Percentiles rank a stretch among this genome's conserved stretches.
phyloP scores from a whole-genome alignment of 2,113 vertebrate species.

The Charina bottae region DNA sequence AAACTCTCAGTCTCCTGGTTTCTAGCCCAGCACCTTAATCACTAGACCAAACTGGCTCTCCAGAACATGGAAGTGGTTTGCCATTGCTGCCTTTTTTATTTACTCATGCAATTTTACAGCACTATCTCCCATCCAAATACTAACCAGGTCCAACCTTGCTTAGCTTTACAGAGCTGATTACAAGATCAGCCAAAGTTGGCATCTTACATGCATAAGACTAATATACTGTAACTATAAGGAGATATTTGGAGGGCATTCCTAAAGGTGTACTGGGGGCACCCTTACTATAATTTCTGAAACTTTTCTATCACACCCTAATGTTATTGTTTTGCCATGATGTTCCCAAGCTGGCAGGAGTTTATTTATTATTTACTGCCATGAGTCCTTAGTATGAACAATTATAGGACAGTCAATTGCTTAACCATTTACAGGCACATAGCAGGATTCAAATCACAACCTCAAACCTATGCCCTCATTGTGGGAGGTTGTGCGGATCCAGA shows the following conservation, averaged over 20 bases:
- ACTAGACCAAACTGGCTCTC: no score
- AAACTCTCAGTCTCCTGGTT: no score
- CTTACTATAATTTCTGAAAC: not conserved
- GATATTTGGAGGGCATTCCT: not conserved
- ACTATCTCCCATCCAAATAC: no score
- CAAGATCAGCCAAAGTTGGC: no score
- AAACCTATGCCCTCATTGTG: no score
- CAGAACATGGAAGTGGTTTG: no score
- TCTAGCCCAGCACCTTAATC: no score
- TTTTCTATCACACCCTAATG: not conserved
- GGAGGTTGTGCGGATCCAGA: no score
- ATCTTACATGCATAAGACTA: not conserved
- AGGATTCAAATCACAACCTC: not conserved
- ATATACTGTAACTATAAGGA: not conserved
- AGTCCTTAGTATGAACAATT: not conserved
- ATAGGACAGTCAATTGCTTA: not conserved
- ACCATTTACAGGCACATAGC: conserved; percentile 1
- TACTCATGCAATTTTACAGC: no score
- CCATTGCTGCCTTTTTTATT: no score
- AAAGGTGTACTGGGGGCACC: not conserved
- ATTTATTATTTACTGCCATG: not conserved
- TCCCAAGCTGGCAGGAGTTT: not conserved
- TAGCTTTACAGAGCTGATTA: no score
- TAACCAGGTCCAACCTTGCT: no score
- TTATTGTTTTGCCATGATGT: not conserved